Base-by-base conservation (phyloP, 2,113 vertebrate genomes). In the Hydrolagus affinis region DNA sequence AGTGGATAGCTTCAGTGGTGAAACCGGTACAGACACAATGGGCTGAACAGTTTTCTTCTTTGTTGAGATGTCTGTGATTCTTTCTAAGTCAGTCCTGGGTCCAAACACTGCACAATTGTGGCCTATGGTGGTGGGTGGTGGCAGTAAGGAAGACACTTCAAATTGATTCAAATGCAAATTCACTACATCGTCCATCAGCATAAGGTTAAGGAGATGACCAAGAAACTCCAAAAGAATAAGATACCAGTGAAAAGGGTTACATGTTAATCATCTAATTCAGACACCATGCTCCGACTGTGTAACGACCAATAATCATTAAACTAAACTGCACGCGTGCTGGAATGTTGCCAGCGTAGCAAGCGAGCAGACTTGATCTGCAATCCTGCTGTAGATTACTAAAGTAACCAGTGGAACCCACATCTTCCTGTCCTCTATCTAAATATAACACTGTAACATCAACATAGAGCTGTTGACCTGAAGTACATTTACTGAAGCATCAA, bases 241-340 rank as follows among this genome's bases (percentile, higher is more conserved):
- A 7, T 28, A 8, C 32, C 73, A 56, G 23, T 62, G 23, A 80
- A 80, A 44, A 64, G 59, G 12, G 14, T 23, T 62, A 14, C 59
- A 62, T 64, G 76, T 80, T 62, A 80, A 80, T 64, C 32, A 23
- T 77, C 23, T 60, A 60, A 80, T 80, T 80, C 64, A 21, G 25
- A 11, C 60, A 66, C 32, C 62, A 83, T 30, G 14, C 62, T 83
- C 12, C 32, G 11, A 66, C 78, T 66, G 15, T 12, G 62, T 25
- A 28, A 32, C 62, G 66, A 83, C 30, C 21, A 19, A 17, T 32
- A 75, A 17, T 75, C 73, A 77, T 57, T 77, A n/a, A 77, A 59
- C 21, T 57, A 77, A 44, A 77, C n/a, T 77, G 10, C 75, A n/a
- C 10, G 19, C 59, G 8, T 14, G 3, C 76, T 80, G 76, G 76